phyloP scores from a whole-genome alignment of 2,113 vertebrate genomes.

The Rafetus swinhoei region DNA sequence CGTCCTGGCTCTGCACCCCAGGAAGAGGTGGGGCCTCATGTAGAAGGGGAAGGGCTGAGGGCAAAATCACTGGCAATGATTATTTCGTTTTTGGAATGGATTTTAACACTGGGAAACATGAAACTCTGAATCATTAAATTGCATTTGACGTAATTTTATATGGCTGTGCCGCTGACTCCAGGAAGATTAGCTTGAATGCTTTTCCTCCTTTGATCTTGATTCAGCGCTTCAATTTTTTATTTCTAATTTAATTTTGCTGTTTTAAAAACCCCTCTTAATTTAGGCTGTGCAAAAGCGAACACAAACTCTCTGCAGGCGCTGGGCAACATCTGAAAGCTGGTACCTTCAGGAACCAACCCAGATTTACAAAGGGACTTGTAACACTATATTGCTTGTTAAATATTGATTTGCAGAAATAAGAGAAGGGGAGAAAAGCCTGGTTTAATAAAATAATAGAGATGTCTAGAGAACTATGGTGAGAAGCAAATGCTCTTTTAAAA shows the following conservation, averaged over 20 bases:
- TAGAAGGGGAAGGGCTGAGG: too few species aligned
- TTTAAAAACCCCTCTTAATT: not conserved
- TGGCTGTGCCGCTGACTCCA: not conserved
- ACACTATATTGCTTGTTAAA: not conserved
- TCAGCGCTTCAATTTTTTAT: not conserved
- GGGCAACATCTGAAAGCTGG: too few species aligned
- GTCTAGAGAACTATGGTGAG: not conserved
- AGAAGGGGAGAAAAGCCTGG: not conserved
- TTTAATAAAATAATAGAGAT: not conserved
- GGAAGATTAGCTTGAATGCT: slow-evolving; percentile 8
- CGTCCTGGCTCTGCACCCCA: too few species aligned
- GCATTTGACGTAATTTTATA: not conserved
- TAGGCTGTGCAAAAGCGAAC: not conserved
- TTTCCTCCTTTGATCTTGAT: not conserved
- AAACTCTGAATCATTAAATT: slow-evolving; percentile 6
- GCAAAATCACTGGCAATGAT: not conserved
- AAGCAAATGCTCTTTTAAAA: not conserved
- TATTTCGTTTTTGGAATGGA: not conserved
- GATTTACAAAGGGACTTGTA: not conserved
- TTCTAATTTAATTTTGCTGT: not conserved
- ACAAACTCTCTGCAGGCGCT: not conserved
- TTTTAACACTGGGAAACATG: not conserved
- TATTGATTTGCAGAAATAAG: not conserved
- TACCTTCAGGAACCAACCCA: not conserved
- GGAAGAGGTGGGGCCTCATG: too few species aligned